phyloP scores from a whole-genome alignment of 1,140 invertebrate species.

The Mycetomoellerius zeteki region DNA sequence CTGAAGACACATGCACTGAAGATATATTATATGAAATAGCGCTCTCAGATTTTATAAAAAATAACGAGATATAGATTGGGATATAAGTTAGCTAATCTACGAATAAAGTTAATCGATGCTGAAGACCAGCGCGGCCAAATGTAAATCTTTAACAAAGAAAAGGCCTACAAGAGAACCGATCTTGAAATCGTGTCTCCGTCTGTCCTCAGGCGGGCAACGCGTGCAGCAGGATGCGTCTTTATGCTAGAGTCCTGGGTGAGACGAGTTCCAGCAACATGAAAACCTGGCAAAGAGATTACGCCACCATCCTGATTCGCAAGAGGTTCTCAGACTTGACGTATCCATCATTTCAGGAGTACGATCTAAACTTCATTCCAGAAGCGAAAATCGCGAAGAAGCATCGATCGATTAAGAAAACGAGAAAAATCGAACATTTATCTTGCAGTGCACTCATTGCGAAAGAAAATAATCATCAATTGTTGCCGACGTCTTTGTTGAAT shows the following conservation, averaged over 20 bases:
- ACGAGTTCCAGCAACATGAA: constrained; percentile 51
- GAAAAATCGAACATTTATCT: background rate
- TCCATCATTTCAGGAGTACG: background rate
- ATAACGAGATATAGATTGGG: background rate
- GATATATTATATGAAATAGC: background rate
- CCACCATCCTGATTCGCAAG: constrained; percentile 43
- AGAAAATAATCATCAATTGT: constrained; percentile 28
- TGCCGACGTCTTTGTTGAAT: background rate
- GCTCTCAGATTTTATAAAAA: constrained; percentile 15
- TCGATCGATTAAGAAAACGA: background rate
- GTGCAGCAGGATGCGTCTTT: constrained; percentile 42
- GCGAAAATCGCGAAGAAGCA: background rate
- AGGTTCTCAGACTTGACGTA: constrained; percentile 15
- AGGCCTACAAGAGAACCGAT: constrained; percentile 34
- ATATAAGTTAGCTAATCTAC: constrained; percentile 22
- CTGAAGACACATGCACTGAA: constrained; percentile 4
- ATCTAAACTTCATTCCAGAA: background rate
- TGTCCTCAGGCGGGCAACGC: constrained; percentile 77
- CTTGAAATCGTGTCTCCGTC: constrained; percentile 78
- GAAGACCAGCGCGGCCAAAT: constrained; percentile 29
- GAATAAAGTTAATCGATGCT: constrained; percentile 30
- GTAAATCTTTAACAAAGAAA: constrained; percentile 27
- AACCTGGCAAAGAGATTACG: constrained; percentile 33
- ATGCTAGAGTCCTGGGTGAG: constrained; percentile 57
- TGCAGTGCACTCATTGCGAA: background rate